phyloP scores from a whole-genome alignment of 2,888 invertebrate species.

The Dolichomitus sp. region DNA sequence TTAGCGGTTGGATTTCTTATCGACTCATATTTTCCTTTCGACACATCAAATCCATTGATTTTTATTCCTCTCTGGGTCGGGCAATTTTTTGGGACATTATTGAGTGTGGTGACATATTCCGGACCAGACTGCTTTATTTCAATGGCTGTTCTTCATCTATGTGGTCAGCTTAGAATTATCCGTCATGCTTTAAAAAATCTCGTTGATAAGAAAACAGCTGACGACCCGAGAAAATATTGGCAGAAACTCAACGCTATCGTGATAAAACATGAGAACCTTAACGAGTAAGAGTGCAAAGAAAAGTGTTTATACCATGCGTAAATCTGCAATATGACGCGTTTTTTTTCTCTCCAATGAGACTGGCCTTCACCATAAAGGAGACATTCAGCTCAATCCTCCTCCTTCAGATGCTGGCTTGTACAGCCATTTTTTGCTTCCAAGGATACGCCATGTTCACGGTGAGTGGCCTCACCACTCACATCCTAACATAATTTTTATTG shows the following conservation, averaged over 20 bases:
- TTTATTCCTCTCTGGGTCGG: conserved; percentile 73
- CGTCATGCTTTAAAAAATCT: neutral
- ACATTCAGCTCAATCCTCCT: conserved; percentile 64
- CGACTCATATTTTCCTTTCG: conserved; percentile 72
- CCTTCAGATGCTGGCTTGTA: conserved; percentile 57
- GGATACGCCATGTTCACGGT: conserved; percentile 58
- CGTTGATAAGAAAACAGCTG: too few species aligned
- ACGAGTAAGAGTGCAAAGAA: neutral
- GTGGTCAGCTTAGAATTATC: conserved; percentile 70
- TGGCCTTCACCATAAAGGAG: conserved; percentile 53
- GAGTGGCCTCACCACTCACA: neutral
- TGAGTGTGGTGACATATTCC: conserved; percentile 69
- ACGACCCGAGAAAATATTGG: neutral
- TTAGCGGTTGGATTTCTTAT: conserved; percentile 53
- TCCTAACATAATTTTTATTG: too few species aligned
- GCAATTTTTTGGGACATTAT: conserved; percentile 68
- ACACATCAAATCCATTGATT: conserved; percentile 60
- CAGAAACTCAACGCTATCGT: conserved; percentile 21
- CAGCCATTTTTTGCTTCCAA: conserved; percentile 62
- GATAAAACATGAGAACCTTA: conserved; percentile 30
- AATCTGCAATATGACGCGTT: too few species aligned
- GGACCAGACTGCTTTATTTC: conserved; percentile 72
- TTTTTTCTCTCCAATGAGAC: conserved; percentile 36
- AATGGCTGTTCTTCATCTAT: conserved; percentile 73
- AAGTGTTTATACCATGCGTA: neutral